Conservation (phyloP, 2,113 vertebrate species). For the Himantopus leucocephalus region DNA sequence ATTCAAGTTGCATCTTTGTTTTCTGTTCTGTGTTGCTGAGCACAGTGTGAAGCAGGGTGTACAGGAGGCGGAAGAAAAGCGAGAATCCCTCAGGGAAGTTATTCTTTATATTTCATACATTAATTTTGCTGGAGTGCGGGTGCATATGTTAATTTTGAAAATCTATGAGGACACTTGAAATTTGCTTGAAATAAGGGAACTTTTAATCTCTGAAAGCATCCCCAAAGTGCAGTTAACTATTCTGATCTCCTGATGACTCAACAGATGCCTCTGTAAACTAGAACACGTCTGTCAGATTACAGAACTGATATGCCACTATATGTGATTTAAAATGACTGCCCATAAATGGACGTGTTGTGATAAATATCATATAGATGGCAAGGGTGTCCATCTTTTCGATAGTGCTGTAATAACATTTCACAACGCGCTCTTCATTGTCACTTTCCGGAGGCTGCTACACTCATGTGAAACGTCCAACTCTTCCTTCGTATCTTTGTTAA, state of each 20-base stretch:
- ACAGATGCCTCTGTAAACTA: conserved; percentile 36
- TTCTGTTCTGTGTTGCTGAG: neutral
- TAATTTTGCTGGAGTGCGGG: neutral
- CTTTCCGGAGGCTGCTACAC: neutral
- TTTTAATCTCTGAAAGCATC: conserved; percentile 44
- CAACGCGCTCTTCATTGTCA: neutral
- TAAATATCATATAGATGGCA: neutral
- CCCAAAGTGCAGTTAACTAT: conserved; percentile 32
- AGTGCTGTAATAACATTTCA: neutral
- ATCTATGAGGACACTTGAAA: conserved; percentile 31
- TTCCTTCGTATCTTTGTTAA: neutral
- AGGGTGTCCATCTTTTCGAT: neutral
- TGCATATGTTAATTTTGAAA: conserved; percentile 21
- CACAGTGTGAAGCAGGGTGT: neutral
- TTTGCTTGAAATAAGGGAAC: conserved; percentile 32
- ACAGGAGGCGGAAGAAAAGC: neutral
- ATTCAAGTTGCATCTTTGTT: neutral
- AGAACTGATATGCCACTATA: neutral
- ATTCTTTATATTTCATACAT: neutral
- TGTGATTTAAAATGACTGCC: neutral
- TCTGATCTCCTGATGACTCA: conserved; percentile 53
- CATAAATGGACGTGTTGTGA: neutral
- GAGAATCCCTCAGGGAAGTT: conserved; percentile 9
- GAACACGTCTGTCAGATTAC: conserved; percentile 36
- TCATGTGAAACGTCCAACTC: neutral